Evolutionary conservation across 2,113 vertebrate genomes (phyloP), one percentile per base, ranked within the genome.

Genomic region (Chitala chitala): DNA sequence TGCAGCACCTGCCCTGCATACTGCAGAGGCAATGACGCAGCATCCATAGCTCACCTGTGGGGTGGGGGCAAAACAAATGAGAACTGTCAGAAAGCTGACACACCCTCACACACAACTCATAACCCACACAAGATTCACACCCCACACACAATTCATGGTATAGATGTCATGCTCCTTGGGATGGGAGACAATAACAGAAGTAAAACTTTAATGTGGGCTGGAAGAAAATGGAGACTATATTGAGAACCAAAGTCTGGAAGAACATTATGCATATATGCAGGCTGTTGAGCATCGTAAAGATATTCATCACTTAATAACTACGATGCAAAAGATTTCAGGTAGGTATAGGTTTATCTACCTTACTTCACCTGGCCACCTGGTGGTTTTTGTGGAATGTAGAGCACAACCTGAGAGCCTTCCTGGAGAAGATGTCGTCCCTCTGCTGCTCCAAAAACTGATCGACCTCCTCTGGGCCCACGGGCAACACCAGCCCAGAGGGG

Each of bases 331-430:
- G n/a, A n/a, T n/a, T n/a, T 38, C 6, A 5, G 15, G 58, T 17
- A 5, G 17, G 13, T 61, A 4, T 20, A 38, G 42, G 42, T 36
- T 12, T 5, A 17, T 2, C 2, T 46, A 10, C 69, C 17, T 9
- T 20, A 7, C 54, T 42, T 26, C 91, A 96, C 94, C 92, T 88
- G 54, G 92, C 91, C 91, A 91, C 94, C 82, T 96, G 95, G 56
- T 75, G 91, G 3, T 87, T 88, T 81, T 89, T 94, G 85, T 96
- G 95, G 95, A 31, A 96, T 92, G 1, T 94, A 96, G 79, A 95
- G 82, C 54, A 96, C 95, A 0, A 93, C 93, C 95, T 96, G 76
- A 96, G 85, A 4, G 89, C 87, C 1, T 86, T 93, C 76, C 90
- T 93, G 0, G 92, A 15, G 56, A 96, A 90, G 38, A 87, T 88